Evolutionary conservation across 2,797 vertebrate species (phyloP).

Genomic region (Heterohyrax brucei): DNA sequence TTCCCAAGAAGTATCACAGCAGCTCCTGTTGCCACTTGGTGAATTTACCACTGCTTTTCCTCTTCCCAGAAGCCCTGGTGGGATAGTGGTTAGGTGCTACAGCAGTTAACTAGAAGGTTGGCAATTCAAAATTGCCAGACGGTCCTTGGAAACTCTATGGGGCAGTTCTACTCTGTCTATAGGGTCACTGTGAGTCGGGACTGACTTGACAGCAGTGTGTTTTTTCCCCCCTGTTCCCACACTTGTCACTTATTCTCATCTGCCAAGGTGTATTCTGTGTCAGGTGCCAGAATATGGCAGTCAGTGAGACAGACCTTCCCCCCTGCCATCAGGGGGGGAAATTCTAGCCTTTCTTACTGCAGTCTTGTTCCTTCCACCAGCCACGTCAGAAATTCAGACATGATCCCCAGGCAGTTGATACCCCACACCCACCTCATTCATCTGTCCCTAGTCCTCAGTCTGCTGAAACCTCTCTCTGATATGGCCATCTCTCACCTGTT

Average conservation of each 20-base stretch:
- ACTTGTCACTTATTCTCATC: neutral
- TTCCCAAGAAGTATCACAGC: neutral
- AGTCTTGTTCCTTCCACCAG: neutral
- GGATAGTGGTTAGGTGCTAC: no score
- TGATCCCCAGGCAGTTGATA: neutral
- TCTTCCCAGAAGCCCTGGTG: no score
- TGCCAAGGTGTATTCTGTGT: accelerated
- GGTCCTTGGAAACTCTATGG: no score
- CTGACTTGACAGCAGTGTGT: no score
- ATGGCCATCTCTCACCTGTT: neutral
- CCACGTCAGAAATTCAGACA: neutral
- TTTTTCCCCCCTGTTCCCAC: no score
- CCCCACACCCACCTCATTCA: no score
- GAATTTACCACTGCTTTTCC: neutral
- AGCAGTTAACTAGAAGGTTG: no score
- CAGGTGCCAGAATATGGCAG: neutral
- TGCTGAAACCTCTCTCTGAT: neutral
- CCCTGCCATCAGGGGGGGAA: no score
- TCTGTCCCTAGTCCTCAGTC: neutral
- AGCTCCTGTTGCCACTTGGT: neutral
- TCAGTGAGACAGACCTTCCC: neutral
- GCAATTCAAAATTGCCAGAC: no score
- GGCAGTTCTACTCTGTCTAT: no score
- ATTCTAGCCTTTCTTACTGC: neutral
- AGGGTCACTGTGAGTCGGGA: no score